Conservation (phyloP, 2,797 vertebrate species). For the Sarcophilus harrisii region DNA sequence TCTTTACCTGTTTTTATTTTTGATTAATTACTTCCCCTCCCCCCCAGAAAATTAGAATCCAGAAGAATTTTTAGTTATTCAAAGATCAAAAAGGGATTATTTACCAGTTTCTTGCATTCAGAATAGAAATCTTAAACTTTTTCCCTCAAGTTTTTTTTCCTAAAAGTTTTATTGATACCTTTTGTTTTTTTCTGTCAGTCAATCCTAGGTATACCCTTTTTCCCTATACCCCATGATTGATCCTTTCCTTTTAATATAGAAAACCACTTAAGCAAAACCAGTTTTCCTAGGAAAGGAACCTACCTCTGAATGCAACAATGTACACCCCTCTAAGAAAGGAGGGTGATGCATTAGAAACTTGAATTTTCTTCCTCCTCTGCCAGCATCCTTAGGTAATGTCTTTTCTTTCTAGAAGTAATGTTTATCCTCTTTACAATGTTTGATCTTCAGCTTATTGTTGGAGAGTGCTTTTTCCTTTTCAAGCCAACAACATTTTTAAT, state of each 20-base stretch:
- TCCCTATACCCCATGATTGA: not conserved
- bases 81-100: not conserved
- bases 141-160: not conserved
- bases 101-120: not conserved
- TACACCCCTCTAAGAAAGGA: not conserved
- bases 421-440: not conserved
- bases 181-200: not conserved
- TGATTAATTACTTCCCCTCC: not conserved
- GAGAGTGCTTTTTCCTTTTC: not conserved
- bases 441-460: not conserved
- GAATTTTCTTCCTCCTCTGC: not conserved
- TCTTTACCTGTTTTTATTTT: not conserved
- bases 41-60: not conserved
- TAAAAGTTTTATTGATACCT: not conserved
- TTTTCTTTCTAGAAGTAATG: slow-evolving; percentile 40
- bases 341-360: slow-evolving; percentile 4
- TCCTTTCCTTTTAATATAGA: not conserved
- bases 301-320: not conserved
- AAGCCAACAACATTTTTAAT: not conserved
- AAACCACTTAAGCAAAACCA: not conserved
- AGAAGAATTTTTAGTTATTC: not conserved
- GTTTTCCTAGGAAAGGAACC: not conserved
- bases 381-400: not conserved
- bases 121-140: not conserved
- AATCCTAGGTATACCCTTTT: not conserved